phyloP scores from a whole-genome alignment of 92 coral and sea anemone genomes.

The Phenganax marumi region DNA sequence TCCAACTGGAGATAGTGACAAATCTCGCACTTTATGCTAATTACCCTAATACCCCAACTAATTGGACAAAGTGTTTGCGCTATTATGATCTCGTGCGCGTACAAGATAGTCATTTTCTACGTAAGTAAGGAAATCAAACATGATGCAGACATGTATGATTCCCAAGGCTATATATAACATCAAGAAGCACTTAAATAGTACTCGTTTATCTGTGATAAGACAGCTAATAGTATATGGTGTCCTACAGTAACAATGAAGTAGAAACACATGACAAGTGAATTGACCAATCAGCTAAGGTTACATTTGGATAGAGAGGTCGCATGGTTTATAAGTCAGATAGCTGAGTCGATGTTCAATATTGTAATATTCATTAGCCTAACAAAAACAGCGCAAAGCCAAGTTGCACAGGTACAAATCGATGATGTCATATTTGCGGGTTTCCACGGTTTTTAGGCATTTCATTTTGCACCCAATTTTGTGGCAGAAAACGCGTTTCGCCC shows the following conservation, averaged over 20 bases:
- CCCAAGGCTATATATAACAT: not conserved
- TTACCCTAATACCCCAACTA: conserved; percentile 9
- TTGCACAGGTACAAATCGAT: no score
- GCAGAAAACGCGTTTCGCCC: no score
- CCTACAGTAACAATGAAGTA: not conserved
- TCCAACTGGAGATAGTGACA: not conserved
- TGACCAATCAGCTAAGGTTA: no score
- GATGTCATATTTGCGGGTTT: no score
- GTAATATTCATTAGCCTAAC: no score
- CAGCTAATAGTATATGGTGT: not conserved
- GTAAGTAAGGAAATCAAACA: not conserved
- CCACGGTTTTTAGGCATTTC: no score
- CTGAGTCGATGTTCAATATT: no score
- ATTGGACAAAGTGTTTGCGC: conserved; percentile 8
- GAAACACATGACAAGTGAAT: not conserved
- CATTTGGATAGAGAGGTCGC: no score
- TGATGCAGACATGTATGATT: not conserved
- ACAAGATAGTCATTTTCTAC: not conserved
- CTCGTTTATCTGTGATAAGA: conserved; percentile 1
- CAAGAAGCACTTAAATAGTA: not conserved
- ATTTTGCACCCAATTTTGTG: no score
- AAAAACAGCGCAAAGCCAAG: no score
- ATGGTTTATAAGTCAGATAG: no score
- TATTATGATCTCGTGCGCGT: not conserved
- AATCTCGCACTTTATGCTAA: conserved; percentile 17